Percentiles rank a stretch among this genome's conserved stretches.
Evolutionary conservation across 2,113 vertebrate species (phyloP).

Genomic region (Theristicus caerulescens): DNA sequence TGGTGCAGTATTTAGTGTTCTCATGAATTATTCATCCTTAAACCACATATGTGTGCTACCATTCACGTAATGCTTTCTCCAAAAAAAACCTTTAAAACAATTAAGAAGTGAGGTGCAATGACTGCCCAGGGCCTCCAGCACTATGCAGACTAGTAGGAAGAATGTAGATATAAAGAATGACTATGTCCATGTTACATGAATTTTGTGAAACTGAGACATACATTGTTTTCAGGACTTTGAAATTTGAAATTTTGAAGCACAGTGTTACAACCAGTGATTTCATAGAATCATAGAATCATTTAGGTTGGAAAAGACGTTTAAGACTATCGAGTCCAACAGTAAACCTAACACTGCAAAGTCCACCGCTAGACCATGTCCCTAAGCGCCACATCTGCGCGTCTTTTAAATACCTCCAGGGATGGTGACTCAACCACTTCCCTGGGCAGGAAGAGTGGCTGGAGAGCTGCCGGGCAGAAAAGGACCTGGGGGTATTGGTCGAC

Average conservation of each 20-base stretch:
- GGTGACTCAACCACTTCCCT: no score
- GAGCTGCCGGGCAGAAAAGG: no score
- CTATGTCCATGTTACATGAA: not conserved
- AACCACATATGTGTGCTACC: not conserved
- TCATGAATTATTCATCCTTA: not conserved
- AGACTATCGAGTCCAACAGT: no score
- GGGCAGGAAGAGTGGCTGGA: no score
- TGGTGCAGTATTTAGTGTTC: not conserved
- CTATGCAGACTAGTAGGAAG: not conserved
- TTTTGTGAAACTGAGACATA: not conserved
- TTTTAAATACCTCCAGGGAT: no score
- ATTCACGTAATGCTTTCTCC: not conserved
- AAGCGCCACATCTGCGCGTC: no score
- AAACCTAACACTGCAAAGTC: no score
- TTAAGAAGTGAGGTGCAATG: not conserved
- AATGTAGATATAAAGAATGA: not conserved
- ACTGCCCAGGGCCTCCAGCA: accelerated
- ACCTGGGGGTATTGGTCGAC: no score
- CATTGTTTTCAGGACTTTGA: not conserved
- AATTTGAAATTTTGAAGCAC: not conserved
- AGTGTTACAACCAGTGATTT: not conserved
- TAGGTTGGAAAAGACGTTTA: no score
- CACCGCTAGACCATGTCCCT: no score
- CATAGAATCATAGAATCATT: no score
- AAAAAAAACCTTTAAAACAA: not conserved